Evolutionary conservation across 2,113 vertebrate species (phyloP), one percentile per base, ranked within the genome.

Genomic region (Delphinus delphis): DNA sequence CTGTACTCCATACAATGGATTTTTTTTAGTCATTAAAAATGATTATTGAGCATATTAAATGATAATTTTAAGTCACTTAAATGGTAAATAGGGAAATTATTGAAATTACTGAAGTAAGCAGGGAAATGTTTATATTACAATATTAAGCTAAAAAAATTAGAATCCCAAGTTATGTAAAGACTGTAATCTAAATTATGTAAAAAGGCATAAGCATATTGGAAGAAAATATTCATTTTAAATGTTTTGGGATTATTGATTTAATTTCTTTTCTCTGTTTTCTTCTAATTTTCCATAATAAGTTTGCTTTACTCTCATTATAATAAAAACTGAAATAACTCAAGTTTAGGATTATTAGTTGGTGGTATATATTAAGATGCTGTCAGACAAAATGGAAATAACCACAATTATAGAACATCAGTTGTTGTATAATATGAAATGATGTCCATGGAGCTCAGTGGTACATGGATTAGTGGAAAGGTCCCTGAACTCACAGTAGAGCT

Each of bases 271-370:
- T 97, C 36, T 87, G 21, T 96, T 97, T 36, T 89, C 36, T 92
- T 73, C 84, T 95, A 95, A 95, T 95, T 95, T 74, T 96, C 83
- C 90, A 62, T 96, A 96, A 96, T 93, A 95, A 97, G 65, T 60
- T 95, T 93, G 14, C 6, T 92, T 81, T 90, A 36, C n/a, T 96
- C 92, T 93, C 77, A 97, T 96, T 96, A 92, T 65, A 83, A 87
- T 92, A 95, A 93, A 97, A 95, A 90, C 47, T 55, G 86, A 96
- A 96, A 76, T 96, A 92, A 95, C 50, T 98, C 97, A 98, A 93
- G 63, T 96, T 96, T 96, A 95, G 90, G 89, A 96, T 95, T 95
- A 97, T 96, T 93, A 90, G 79, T 95, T 91, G 87, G 38, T 89
- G n/a, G 47, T 92, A 88, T 92, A 96, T 93, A 96, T 93, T 96